phyloP scores from a whole-genome alignment of 2,113 vertebrate species.

The Trachemys scripta region DNA sequence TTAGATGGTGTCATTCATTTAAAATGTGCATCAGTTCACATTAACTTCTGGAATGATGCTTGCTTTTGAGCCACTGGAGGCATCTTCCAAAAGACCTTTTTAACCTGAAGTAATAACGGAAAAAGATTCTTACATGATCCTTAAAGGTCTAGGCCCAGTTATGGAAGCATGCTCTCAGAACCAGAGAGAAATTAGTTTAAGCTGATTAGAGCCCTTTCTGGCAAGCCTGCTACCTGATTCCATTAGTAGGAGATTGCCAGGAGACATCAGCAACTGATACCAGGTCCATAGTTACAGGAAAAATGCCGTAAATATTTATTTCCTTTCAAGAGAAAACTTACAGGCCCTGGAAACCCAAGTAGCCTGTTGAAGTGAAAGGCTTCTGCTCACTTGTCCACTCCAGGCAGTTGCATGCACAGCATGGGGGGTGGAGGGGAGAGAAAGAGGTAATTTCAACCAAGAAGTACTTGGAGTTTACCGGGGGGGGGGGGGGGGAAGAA shows the following conservation, averaged over 20 bases:
- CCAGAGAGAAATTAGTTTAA: not conserved
- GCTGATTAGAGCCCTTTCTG: not conserved
- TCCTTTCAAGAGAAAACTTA: not conserved
- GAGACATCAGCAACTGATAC: not conserved
- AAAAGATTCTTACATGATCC: not conserved
- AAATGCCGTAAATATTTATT: not conserved
- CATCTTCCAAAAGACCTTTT: not conserved
- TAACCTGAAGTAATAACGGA: not conserved
- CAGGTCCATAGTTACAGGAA: not conserved
- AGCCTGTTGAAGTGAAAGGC: too few species aligned
- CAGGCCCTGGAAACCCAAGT: not conserved
- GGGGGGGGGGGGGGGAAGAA: not conserved
- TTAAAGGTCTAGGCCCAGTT: not conserved
- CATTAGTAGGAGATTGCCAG: not conserved
- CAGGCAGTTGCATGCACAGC: not conserved
- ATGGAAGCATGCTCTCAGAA: not conserved
- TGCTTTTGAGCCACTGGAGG: not conserved
- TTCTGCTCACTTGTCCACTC: too few species aligned
- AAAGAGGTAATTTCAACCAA: not conserved
- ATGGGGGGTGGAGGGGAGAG: accelerated
- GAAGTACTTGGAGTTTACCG: not conserved
- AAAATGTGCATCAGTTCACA: not conserved
- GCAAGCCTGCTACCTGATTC: not conserved
- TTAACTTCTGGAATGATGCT: not conserved
- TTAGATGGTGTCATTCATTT: not conserved